Evolutionary conservation across 2,113 vertebrate species (phyloP).

Genomic region (Callaeas wilsoni): DNA sequence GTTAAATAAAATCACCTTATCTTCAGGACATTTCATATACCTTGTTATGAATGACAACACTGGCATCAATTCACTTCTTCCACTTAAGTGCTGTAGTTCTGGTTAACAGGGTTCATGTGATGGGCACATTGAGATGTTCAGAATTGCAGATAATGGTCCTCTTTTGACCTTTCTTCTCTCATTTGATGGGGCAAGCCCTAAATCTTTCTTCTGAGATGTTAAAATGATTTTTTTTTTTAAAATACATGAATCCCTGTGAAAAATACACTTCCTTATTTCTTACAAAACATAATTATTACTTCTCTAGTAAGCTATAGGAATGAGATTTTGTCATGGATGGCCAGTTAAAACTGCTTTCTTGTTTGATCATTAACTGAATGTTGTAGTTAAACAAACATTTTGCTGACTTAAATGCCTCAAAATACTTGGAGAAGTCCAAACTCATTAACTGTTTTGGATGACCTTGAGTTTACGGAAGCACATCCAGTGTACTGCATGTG

Average conservation of each 20-base stretch:
- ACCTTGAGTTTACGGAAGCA: not conserved
- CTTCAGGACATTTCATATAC: not conserved
- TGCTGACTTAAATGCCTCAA: not conserved
- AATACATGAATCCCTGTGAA: not conserved
- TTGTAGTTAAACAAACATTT: not conserved
- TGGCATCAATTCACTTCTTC: not conserved
- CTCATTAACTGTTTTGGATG: not conserved
- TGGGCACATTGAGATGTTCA: not conserved
- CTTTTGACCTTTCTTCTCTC: not conserved
- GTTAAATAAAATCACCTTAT: not conserved
- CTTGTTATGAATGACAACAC: not conserved
- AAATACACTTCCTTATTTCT: not conserved
- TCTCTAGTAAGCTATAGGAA: not conserved
- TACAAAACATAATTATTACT: not conserved
- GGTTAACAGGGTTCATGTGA: not conserved
- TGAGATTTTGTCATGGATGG: not conserved
- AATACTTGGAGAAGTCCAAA: not conserved
- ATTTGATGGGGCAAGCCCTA: not conserved
- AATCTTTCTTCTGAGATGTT: not conserved
- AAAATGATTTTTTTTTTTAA: not conserved
- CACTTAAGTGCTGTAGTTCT: not conserved
- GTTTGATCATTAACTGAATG: slow-evolving; percentile 1
- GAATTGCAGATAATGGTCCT: not conserved
- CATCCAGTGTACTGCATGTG: not conserved
- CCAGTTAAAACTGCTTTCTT: not conserved